A percentile compares a stretch with the other conserved stretches of the same genome.
Evolutionary conservation across 2,113 vertebrate genomes (phyloP).

Genomic region (Perognathus longimembris): DNA sequence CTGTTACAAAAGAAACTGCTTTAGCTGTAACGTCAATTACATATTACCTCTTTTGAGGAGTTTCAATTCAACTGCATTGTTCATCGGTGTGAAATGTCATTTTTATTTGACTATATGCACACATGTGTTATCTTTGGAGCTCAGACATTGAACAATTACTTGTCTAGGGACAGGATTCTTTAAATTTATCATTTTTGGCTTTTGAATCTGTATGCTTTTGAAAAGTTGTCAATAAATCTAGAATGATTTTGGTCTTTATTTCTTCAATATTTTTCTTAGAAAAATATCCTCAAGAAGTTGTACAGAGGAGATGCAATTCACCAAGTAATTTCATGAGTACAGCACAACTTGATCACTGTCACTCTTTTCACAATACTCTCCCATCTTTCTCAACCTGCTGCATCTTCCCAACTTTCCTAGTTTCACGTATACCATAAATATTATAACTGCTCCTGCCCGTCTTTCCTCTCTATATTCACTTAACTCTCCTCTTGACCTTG

Average conservation of each 20-base stretch:
- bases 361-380: too few species aligned
- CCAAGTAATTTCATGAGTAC: too few species aligned
- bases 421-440: too few species aligned
- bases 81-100: background rate
- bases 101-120: background rate
- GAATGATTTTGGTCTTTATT: background rate
- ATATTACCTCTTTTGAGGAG: background rate
- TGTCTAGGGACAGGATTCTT: background rate
- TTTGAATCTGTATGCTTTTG: background rate
- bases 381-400: too few species aligned
- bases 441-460: too few species aligned
- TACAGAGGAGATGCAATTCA: too few species aligned
- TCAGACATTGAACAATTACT: slow-evolving; percentile 2
- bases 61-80: background rate
- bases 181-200: background rate
- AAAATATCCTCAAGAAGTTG: too few species aligned
- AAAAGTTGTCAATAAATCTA: background rate
- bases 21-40: background rate
- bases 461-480: too few species aligned
- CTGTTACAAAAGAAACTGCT: background rate
- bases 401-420: too few species aligned
- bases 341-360: too few species aligned
- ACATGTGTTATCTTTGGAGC: background rate
- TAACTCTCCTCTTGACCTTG: too few species aligned
- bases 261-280: background rate